Conservation (phyloP, 2,113 vertebrate genomes). For the Zosterops japonicus region DNA sequence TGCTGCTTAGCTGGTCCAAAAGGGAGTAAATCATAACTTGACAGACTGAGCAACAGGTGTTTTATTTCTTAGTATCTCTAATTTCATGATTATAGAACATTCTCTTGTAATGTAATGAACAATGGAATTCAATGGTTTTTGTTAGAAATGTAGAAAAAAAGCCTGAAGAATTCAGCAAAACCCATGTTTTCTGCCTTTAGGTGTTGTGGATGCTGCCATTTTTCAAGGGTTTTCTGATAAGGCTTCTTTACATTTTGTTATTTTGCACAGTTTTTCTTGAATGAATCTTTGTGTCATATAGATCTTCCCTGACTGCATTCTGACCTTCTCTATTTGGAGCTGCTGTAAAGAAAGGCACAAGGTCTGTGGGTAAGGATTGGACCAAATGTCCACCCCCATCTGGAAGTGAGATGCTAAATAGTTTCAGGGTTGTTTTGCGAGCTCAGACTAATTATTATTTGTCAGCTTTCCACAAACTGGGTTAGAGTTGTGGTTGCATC, state of each 20-base stretch:
- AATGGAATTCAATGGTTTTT: background rate
- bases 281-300: background rate
- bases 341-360: background rate
- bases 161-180: background rate
- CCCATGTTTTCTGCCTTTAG: background rate
- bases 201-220: background rate
- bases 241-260: background rate
- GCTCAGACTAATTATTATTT: background rate
- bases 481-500: background rate
- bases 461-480: background rate
- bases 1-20: background rate
- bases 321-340: background rate
- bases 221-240: background rate
- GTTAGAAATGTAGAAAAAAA: background rate
- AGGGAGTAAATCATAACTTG: background rate
- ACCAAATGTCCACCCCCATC: background rate
- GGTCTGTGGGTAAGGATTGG: rapidly evolving
- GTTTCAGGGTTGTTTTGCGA: background rate
- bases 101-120: background rate
- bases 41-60: background rate
- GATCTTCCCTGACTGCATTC: background rate
- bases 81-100: background rate
- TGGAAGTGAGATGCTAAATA: background rate
- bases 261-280: background rate
- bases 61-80: background rate